Conservation (phyloP, 2,888 invertebrate genomes). For the Pimpla rufipes region DNA sequence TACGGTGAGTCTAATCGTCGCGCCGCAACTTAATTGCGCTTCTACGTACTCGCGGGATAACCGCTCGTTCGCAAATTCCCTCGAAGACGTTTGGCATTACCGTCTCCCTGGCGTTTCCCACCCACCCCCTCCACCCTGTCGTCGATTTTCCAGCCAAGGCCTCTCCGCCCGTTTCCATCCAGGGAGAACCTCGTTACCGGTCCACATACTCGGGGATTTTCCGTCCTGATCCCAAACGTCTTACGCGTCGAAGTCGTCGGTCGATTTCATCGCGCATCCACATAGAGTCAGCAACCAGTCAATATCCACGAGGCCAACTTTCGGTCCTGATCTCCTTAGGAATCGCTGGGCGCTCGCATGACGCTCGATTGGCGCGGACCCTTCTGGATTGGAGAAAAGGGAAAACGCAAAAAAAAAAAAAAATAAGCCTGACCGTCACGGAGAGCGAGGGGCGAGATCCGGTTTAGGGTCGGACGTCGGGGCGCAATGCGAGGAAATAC, state of each 20-base stretch:
- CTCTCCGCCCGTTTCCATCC: neutral
- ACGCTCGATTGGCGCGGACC: slow-evolving; percentile 51
- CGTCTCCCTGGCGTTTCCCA: slow-evolving; percentile 30
- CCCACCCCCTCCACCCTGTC: neutral
- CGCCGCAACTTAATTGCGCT: slow-evolving; percentile 60
- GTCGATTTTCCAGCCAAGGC: neutral
- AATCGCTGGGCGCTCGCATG: slow-evolving; percentile 40
- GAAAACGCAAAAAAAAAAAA: slow-evolving; percentile 24
- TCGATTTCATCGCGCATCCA: neutral
- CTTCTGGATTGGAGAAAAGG: slow-evolving; percentile 27
- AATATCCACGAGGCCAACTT: slow-evolving; percentile 21
- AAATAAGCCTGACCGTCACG: slow-evolving; percentile 42
- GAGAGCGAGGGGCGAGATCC: slow-evolving; percentile 11
- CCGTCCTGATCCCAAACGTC: slow-evolving; percentile 5
- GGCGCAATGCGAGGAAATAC: slow-evolving; percentile 51
- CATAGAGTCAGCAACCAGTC: neutral
- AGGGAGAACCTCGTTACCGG: slow-evolving; percentile 13
- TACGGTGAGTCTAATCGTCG: slow-evolving; percentile 89
- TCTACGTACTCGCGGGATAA: slow-evolving; percentile 47
- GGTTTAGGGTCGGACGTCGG: slow-evolving; percentile 39
- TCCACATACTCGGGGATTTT: slow-evolving; percentile 4
- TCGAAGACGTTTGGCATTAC: slow-evolving; percentile 61
- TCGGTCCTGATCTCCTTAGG: slow-evolving; percentile 50
- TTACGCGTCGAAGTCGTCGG: slow-evolving; percentile 2
- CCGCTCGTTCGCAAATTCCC: slow-evolving; percentile 59